Conservation (phyloP, 2,113 vertebrate genomes). For the Aplodontia rufa region DNA sequence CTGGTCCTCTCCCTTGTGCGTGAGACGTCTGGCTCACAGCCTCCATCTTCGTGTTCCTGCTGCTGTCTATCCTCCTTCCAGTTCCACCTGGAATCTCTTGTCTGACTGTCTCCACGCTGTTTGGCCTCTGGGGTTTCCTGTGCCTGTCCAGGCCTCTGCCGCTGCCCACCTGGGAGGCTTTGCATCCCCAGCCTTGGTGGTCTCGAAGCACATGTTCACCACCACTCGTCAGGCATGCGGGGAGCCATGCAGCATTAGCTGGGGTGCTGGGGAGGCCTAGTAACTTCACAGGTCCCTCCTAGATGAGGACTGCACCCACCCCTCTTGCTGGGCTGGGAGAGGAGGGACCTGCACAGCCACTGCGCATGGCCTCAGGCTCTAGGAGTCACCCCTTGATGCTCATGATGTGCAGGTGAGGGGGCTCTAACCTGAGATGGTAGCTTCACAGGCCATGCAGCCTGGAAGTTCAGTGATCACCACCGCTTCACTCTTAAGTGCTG, state of each 20-base stretch:
- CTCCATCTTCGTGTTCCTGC: neutral
- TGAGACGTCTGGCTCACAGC: neutral
- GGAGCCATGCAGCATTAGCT: neutral
- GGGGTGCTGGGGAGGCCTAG: too few species aligned
- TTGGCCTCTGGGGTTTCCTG: neutral
- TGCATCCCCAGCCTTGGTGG: neutral
- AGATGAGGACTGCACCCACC: too few species aligned
- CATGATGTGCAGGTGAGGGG: too few species aligned
- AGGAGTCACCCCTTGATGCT: rapidly evolving
- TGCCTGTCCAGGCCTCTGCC: neutral
- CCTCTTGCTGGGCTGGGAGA: neutral
- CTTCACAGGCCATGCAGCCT: neutral
- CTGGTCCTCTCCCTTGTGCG: too few species aligned
- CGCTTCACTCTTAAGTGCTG: neutral
- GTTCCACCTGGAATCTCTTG: neutral
- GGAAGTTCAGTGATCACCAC: neutral
- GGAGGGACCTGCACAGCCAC: neutral
- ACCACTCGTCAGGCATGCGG: neutral
- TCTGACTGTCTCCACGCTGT: neutral
- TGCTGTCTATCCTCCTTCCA: neutral
- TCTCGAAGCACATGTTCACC: neutral
- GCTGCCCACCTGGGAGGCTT: neutral
- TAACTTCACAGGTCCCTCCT: neutral
- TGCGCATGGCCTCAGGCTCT: neutral
- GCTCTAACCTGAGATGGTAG: rapidly evolving